phyloP scores from a whole-genome alignment of 2,113 vertebrate genomes.

The Ondatra zibethicus region DNA sequence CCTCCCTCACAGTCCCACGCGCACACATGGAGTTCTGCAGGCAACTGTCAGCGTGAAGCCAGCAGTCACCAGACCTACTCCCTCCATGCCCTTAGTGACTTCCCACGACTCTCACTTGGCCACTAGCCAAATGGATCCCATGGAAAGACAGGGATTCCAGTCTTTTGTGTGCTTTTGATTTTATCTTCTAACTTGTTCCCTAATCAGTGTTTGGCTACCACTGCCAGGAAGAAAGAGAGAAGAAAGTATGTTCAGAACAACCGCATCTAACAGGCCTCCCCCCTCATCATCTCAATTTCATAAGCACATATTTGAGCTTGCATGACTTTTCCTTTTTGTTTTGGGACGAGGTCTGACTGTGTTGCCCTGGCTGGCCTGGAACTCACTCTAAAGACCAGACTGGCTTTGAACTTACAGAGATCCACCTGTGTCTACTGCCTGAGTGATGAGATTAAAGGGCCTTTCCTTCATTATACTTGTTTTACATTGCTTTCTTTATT shows the following conservation, averaged over 20 bases:
- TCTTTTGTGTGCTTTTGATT: neutral
- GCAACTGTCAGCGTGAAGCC: rapidly evolving
- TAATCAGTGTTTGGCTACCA: conserved; percentile 40
- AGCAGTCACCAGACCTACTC: neutral
- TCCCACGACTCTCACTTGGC: neutral
- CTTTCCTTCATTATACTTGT: rapidly evolving
- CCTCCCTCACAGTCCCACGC: rapidly evolving
- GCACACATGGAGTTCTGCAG: neutral
- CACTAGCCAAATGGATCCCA: neutral
- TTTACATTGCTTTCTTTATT: neutral
- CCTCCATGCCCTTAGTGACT: neutral
- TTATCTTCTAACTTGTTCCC: conserved; percentile 35
- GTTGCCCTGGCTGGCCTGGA: neutral
- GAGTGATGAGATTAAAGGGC: neutral
- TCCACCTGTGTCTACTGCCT: neutral
- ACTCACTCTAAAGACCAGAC: neutral
- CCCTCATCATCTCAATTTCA: neutral
- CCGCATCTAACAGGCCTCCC: rapidly evolving
- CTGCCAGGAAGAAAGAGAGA: conserved; percentile 3
- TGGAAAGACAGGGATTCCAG: neutral
- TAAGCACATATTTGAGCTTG: neutral
- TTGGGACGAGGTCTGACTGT: neutral
- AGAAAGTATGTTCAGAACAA: conserved; percentile 22
- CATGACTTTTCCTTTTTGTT: neutral
- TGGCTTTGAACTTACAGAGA: neutral